Base-by-base conservation (phyloP, 1,140 invertebrate genomes). In the Oncopodura yosiiana region DNA sequence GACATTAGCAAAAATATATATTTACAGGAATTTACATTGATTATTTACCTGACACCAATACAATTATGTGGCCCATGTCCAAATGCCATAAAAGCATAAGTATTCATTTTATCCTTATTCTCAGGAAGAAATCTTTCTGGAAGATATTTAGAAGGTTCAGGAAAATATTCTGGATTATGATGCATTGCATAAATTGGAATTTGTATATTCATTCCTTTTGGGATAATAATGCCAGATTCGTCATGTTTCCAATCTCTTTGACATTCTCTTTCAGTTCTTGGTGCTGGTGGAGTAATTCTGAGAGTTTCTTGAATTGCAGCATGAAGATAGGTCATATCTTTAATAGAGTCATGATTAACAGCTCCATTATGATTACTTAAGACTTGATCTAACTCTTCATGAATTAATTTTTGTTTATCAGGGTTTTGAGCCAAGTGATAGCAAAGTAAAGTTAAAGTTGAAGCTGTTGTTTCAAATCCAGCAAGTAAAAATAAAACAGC, bases 401-500 rank as follows among this genome's bases (percentile, higher is more conserved):
- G 16, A 2, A 63, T 19, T 46, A 46, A 46, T 8, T 66, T 42
- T 24, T 66, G 63, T 26, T 45, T 36, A 2, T 65, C 63, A 0
- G 38, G 44, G 69, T 83, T 79, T 16, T 59, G 69, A 2, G 81
- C 77, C 16, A 86, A 65, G 43, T 79, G 73, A 65, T 82, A 84
- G 18, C 46, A 16, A 3, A 58, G 45, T 27, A 53, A 43, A 19
- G 50, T 49, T n/a, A 58, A 29, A 3, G 56, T 58, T 6, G 16
- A 24, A 0, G 52, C 46, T 26, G 41, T 49, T 21, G 52, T 45
- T 29, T 65, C 61, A 29, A 54, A 65, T 0, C 61, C 64, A 8
- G 62, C 65, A 37, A 64, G 16, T 21, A 66, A 59, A 43, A 67
- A 65, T 8, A 62, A 34, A n/a, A 66, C 37, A 6, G 58, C 58